Conservation (phyloP, 1,140 invertebrate genomes). For the Zaprionus lachaisei region DNA sequence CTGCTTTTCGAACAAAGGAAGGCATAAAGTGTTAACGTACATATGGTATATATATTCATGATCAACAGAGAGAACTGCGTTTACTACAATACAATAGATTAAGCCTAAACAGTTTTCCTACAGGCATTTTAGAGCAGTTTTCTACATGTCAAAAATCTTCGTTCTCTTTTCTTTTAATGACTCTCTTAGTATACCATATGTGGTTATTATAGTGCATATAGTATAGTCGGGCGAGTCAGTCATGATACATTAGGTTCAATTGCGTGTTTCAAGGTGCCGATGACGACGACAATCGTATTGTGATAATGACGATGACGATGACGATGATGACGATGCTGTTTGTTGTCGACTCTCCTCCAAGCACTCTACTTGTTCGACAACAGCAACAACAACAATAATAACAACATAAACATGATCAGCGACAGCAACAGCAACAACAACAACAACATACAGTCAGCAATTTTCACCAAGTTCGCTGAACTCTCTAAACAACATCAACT, state of each 20-base stretch:
- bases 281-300: background rate
- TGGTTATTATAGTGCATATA: background rate
- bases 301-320: conserved; percentile 4
- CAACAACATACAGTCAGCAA: conserved; percentile 60
- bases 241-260: conserved; percentile 28
- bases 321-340: conserved; percentile 23
- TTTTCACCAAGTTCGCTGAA: conserved; percentile 65
- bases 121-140: background rate
- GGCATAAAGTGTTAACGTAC: background rate
- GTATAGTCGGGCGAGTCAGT: background rate
- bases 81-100: too few species aligned
- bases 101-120: too few species aligned
- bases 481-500: conserved; percentile 42
- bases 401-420: conserved; percentile 27
- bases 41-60: background rate
- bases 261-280: conserved; percentile 51
- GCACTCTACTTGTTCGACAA: conserved; percentile 7
- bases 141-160: too few species aligned
- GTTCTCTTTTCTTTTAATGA: background rate
- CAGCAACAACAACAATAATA: conserved; percentile 14
- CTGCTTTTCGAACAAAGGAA: too few species aligned
- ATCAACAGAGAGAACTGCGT: background rate
- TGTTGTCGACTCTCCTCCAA: conserved; percentile 14
- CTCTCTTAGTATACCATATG: background rate
- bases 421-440: conserved; percentile 45